Base-by-base conservation (phyloP, 2,113 vertebrate genomes). In the Reinhardtius hippoglossoides region DNA sequence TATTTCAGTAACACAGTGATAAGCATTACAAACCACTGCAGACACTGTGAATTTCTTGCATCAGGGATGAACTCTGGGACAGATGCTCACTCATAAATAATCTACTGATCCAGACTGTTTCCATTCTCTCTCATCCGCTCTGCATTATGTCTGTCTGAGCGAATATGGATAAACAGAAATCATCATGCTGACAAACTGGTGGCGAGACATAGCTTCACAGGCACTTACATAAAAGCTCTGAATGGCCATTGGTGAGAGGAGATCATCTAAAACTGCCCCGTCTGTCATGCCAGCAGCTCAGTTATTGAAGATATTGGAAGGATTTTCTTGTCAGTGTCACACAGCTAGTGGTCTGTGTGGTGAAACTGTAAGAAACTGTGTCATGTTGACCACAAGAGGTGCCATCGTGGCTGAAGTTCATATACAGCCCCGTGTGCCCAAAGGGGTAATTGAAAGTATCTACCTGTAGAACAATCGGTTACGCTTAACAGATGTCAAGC, bases 11-110 rank as follows among this genome's bases (percentile, higher is more conserved):
- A 31, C 31, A 31, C 21, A 71, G 27, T 10, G 54, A n/a, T 64
- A 52, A 71, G 31, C 21, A 31, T 42, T 69, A 72, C 72, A 82
- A 66, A 60, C 69, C 42, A 27, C 70, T 69, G 78, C 68, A 82
- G 84, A 81, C 60, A 79, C 63, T 65, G 24, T 88, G 65, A n/a
- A 79, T 90, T 68, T 87, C 42, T 72, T 80, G 9, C 83, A 82
- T 69, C 80, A 59, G 16, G 16, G 21, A 77, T 79, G 31, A 79
- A 72, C 20, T 67, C 21, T 50, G 31, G 40, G 81, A 75, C 68
- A 82, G 31, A 70, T 55, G 59, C 61, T 37, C 4, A 7, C 37
- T 76, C 69, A 85, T 86, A 80, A 90, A 91, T 88, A 85, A 73
- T 80, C 56, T 1, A 60, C 71, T 42, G 48, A 75, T 74, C 59